Percentiles rank a stretch among this genome's conserved stretches.
Evolutionary conservation across 2,113 vertebrate genomes (phyloP).

Genomic region (Xyliphius kryptos): DNA sequence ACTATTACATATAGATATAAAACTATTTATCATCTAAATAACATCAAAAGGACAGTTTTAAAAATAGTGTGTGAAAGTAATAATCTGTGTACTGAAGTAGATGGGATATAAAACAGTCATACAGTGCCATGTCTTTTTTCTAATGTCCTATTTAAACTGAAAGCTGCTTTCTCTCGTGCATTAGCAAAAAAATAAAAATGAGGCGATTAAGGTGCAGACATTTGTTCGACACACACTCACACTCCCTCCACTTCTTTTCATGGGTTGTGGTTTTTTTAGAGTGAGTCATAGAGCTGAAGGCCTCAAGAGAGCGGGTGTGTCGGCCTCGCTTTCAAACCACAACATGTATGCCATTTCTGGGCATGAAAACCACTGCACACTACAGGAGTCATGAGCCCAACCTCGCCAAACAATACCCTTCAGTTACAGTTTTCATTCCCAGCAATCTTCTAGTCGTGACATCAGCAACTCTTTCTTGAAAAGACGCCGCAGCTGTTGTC

Average conservation of each 20-base stretch:
- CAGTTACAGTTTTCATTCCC: slow-evolving; percentile 20
- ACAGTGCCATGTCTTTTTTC: too few species aligned
- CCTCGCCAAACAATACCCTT: slow-evolving; percentile 33
- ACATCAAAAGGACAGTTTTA: too few species aligned
- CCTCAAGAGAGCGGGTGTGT: slow-evolving; percentile 28
- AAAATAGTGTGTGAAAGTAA: too few species aligned
- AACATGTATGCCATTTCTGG: slow-evolving; percentile 39
- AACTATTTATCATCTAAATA: too few species aligned
- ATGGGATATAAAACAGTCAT: too few species aligned
- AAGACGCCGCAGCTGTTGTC: slow-evolving; percentile 39
- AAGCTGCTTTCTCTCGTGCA: too few species aligned
- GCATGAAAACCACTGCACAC: slow-evolving; percentile 35
- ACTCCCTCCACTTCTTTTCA: slow-evolving; percentile 24
- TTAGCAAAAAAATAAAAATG: too few species aligned
- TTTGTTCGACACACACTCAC: background rate
- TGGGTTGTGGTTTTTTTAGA: slow-evolving; percentile 34
- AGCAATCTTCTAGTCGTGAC: slow-evolving; percentile 38
- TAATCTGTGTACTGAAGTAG: too few species aligned
- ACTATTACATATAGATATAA: too few species aligned
- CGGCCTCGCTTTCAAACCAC: slow-evolving; percentile 33
- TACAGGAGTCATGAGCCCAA: slow-evolving; percentile 19
- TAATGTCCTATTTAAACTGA: too few species aligned
- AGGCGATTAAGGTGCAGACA: too few species aligned
- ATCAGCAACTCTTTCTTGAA: slow-evolving; percentile 29
- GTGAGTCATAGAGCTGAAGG: slow-evolving; percentile 28